phyloP scores from a whole-genome alignment of 37 sponge, comb jelly and placozoan genomes.

The Bolinopsis microptera region DNA sequence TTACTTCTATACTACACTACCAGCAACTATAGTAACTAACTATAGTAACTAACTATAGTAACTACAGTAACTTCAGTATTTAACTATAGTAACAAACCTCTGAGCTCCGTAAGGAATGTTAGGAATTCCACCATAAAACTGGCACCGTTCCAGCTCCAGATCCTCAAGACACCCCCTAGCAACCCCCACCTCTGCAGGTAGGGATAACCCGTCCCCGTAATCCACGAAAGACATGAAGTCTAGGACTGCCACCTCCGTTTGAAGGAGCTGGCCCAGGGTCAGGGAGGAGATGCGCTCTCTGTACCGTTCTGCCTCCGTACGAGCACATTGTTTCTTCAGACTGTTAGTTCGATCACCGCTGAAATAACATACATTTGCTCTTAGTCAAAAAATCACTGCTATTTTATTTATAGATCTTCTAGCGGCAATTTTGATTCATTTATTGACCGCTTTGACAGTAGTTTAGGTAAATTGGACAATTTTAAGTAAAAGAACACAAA shows the following conservation, averaged over 20 bases:
- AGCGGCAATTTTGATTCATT: too few relatives aligned
- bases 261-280: neutral
- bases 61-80: too few relatives aligned
- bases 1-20: too few relatives aligned
- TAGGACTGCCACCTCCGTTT: neutral
- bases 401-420: too few relatives aligned
- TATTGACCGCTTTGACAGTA: too few relatives aligned
- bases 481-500: too few relatives aligned
- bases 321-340: neutral
- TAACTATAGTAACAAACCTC: too few relatives aligned
- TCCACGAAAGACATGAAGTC: slow-evolving; percentile 7
- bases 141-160: neutral
- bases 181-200: slow-evolving; percentile 56
- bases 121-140: neutral
- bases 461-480: too few relatives aligned
- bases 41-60: too few relatives aligned
- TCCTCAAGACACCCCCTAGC: neutral
- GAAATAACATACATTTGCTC: too few relatives aligned
- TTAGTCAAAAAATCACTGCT: neutral
- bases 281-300: neutral
- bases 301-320: neutral
- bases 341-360: neutral
- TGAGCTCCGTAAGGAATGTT: neutral
- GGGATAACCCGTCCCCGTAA: slow-evolving; percentile 37
- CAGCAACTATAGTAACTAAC: too few relatives aligned